These are phyloP conservation scores for Protobothrops mucrosquamatus DNA, from an alignment of 2,113 vertebrate genomes.

Conservation along the genomic window DNA sequence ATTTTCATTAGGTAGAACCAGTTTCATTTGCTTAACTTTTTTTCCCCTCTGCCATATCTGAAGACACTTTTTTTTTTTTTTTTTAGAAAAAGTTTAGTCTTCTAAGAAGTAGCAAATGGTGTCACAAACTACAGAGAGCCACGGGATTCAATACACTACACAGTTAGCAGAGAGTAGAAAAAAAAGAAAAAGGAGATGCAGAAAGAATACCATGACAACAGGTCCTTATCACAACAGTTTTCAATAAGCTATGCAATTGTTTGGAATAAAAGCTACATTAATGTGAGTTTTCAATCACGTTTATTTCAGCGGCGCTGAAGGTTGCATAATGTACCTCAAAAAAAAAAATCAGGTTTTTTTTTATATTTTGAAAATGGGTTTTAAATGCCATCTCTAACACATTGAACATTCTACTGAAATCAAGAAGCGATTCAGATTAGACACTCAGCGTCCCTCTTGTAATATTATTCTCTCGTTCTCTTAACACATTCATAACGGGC, in stretches of 20 bases:
- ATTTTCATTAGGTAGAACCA: not conserved
- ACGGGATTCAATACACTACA: not conserved
- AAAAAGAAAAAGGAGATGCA: not conserved
- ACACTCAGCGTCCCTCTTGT: not conserved
- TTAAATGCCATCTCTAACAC: not conserved
- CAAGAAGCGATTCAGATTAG: not conserved
- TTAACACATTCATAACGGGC: not conserved
- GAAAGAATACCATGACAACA: constrained; percentile 5
- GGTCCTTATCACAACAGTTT: constrained; percentile 11
- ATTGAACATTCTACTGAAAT: not conserved
- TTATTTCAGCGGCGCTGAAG: not conserved
- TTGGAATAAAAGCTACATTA: constrained; percentile 9
- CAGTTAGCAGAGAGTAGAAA: not conserved
- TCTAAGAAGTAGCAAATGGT: not conserved
- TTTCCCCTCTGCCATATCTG: not conserved
- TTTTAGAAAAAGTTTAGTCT: not conserved
- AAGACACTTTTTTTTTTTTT: not conserved
- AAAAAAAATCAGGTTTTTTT: not conserved
- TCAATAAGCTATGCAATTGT: not conserved
- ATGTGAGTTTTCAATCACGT: not conserved
- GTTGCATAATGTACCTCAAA: not conserved
- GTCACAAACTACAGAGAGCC: not conserved
- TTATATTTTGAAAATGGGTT: not conserved
- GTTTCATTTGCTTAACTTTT: not conserved
- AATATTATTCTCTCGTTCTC: not conserved